Conservation (phyloP, 2,888 invertebrate species). For the Sinodicranocentrus sp. region DNA sequence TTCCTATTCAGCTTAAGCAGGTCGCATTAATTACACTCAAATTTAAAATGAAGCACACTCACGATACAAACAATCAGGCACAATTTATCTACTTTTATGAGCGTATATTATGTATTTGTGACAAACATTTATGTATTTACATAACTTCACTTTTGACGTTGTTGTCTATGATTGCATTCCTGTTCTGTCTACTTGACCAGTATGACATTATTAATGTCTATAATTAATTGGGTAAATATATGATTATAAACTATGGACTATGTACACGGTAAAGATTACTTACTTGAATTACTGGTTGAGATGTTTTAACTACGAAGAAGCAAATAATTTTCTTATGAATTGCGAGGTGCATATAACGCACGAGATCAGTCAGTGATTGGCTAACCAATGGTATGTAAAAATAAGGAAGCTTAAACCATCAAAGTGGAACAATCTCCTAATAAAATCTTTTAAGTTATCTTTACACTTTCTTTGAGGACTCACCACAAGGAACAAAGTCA, state of each 20-base stretch:
- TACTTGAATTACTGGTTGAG: neutral
- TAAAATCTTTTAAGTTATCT: neutral
- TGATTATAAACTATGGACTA: neutral
- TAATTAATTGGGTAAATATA: neutral
- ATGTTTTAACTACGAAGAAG: neutral
- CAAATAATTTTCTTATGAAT: neutral
- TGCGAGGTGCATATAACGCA: neutral
- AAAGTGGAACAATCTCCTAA: conserved; percentile 28
- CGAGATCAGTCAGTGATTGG: neutral
- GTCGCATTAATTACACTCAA: too few relatives aligned
- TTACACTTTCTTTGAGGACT: neutral
- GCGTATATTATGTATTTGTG: too few relatives aligned
- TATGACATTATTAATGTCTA: neutral
- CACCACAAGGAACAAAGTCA: neutral
- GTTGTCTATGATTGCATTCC: too few relatives aligned
- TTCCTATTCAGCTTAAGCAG: too few relatives aligned
- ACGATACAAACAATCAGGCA: too few relatives aligned
- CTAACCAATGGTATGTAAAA: neutral
- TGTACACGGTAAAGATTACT: neutral
- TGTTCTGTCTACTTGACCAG: too few relatives aligned
- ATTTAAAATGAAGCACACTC: too few relatives aligned
- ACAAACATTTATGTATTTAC: too few relatives aligned
- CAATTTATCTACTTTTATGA: too few relatives aligned
- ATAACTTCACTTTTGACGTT: too few relatives aligned
- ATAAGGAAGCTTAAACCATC: neutral